These are phyloP conservation scores for Cylindroiulus punctatus DNA, from an alignment of 2,888 invertebrate genomes.

Conservation along the genomic window DNA sequence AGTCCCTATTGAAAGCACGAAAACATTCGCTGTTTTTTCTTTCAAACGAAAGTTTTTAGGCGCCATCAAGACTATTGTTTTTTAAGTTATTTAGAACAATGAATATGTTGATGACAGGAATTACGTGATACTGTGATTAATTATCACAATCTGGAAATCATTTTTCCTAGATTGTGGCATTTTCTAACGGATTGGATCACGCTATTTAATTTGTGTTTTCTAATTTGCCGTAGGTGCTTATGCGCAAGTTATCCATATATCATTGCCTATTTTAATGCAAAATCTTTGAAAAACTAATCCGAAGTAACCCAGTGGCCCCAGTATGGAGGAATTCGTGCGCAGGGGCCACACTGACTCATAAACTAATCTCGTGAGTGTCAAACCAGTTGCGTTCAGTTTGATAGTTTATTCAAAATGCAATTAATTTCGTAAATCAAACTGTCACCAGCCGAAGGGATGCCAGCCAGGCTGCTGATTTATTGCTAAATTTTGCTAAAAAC, in stretches of 20 bases:
- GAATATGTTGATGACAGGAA: background rate
- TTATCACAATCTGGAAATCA: background rate
- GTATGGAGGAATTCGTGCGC: background rate
- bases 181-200: background rate
- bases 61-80: background rate
- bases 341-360: conserved; percentile 10
- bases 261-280: background rate
- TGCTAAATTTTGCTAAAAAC: conserved; percentile 17
- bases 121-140: background rate
- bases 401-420: conserved; percentile 34
- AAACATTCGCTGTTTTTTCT: too few species aligned
- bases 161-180: background rate
- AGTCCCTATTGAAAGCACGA: too few species aligned
- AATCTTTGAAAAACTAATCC: background rate
- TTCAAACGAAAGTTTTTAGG: background rate
- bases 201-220: background rate
- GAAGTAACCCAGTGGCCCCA: conserved; percentile 25
- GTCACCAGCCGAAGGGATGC: conserved; percentile 3
- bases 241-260: background rate
- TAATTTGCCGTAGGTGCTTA: background rate
- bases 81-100: background rate
- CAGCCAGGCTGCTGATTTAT: conserved; percentile 4
- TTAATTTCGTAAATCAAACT: conserved; percentile 38
- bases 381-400: conserved; percentile 11
- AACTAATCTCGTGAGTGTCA: background rate